These are phyloP conservation scores for Sandelia bainsii DNA, from an alignment of 2,797 vertebrate species.

Conservation along the genomic window DNA sequence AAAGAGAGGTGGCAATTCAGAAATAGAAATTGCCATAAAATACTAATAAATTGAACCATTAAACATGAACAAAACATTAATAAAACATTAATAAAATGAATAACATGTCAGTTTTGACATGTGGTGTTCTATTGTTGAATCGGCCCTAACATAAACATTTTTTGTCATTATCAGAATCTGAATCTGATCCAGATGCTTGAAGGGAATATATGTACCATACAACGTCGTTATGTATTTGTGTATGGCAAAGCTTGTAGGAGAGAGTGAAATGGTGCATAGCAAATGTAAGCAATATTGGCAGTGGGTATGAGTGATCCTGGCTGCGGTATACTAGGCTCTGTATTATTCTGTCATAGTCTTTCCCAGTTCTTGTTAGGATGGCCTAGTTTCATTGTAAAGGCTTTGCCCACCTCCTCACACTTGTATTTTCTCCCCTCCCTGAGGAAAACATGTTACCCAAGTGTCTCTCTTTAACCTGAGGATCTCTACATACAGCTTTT, in stretches of 20 bases:
- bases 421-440: slow-evolving; percentile 50
- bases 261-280: slow-evolving; percentile 64
- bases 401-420: slow-evolving; percentile 70
- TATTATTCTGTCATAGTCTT: slow-evolving; percentile 69
- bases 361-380: slow-evolving; percentile 75
- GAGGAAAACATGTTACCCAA: slow-evolving; percentile 62
- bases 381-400: slow-evolving; percentile 77
- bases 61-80: slow-evolving; percentile 7
- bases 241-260: slow-evolving; percentile 56
- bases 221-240: slow-evolving; percentile 37
- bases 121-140: background rate
- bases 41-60: slow-evolving; percentile 5
- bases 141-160: background rate
- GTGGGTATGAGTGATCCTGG: slow-evolving; percentile 56
- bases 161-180: slow-evolving; percentile 17
- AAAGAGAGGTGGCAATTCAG: background rate
- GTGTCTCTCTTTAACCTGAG: slow-evolving; percentile 71
- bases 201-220: slow-evolving; percentile 39
- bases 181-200: slow-evolving; percentile 18
- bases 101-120: background rate
- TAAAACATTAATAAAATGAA: slow-evolving; percentile 22
- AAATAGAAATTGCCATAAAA: slow-evolving; percentile 28
- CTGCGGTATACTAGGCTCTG: slow-evolving; percentile 49
- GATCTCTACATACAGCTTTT: slow-evolving; percentile 41
- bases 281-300: slow-evolving; percentile 70